phyloP scores from a whole-genome alignment of 2,888 invertebrate species.

The Leptinotarsa peninsularis region DNA sequence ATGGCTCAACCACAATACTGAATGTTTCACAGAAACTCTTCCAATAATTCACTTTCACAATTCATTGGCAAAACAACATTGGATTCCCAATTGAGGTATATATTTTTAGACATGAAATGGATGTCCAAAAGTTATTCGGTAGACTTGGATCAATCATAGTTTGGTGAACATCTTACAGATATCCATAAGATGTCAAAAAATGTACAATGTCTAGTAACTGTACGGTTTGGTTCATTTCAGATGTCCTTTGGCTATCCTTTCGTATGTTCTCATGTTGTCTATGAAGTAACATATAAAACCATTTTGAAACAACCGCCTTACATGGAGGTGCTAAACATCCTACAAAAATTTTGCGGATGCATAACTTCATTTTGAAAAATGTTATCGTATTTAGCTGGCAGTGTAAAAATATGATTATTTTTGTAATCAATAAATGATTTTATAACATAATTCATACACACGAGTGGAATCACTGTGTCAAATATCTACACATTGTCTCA shows the following conservation, averaged over 20 bases:
- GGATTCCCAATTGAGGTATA: no score
- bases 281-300: neutral
- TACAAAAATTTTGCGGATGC: neutral
- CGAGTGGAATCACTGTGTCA: neutral
- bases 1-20: constrained; percentile 42
- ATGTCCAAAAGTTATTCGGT: no score
- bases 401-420: constrained; percentile 33
- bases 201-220: no score
- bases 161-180: no score
- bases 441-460: neutral
- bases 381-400: constrained; percentile 33
- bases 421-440: neutral
- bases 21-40: constrained; percentile 17
- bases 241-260: no score
- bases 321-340: neutral
- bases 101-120: no score
- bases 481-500: neutral
- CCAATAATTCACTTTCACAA: constrained; percentile 14
- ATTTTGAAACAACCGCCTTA: neutral
- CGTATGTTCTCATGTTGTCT: no score
- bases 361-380: constrained; percentile 21
- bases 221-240: no score
- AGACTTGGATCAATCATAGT: no score
- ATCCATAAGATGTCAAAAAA: no score
- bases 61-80: constrained; percentile 5